phyloP scores from a whole-genome alignment of 2,113 vertebrate species.

The Solea solea region DNA sequence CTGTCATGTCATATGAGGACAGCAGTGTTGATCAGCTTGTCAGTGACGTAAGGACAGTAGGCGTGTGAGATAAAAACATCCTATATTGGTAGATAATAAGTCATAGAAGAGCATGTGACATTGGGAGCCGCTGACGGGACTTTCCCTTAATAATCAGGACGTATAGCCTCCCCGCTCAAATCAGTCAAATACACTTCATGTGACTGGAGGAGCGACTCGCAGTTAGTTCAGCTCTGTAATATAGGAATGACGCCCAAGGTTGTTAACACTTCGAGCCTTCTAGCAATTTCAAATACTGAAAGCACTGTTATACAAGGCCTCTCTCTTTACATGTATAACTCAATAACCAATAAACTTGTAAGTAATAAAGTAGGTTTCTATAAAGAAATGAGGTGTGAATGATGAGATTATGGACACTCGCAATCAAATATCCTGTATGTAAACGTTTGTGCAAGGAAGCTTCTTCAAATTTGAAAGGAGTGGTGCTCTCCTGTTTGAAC shows the following conservation, averaged over 20 bases:
- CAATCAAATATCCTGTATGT: neutral
- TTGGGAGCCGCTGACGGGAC: neutral
- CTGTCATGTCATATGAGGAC: conserved; percentile 18
- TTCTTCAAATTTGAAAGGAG: neutral
- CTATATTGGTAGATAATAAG: neutral
- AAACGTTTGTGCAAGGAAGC: neutral
- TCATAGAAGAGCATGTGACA: neutral
- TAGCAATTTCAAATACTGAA: neutral
- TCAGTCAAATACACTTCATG: neutral
- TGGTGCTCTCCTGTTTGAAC: neutral
- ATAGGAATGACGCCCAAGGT: neutral
- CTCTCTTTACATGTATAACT: neutral
- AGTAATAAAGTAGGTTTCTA: neutral
- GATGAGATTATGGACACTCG: neutral
- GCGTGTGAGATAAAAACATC: conserved; percentile 21
- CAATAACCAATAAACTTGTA: neutral
- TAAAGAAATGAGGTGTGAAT: neutral
- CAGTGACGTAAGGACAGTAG: neutral
- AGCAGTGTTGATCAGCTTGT: conserved; percentile 1
- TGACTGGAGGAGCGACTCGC: neutral
- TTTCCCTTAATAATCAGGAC: conserved; percentile 1
- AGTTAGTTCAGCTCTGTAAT: neutral
- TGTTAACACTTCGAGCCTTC: neutral
- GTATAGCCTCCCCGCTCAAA: neutral
- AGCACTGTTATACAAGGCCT: neutral